Evolutionary conservation across 2,888 invertebrate species (phyloP), one percentile per base, ranked within the genome.

Genomic region (Cyclophora albipunctata): DNA sequence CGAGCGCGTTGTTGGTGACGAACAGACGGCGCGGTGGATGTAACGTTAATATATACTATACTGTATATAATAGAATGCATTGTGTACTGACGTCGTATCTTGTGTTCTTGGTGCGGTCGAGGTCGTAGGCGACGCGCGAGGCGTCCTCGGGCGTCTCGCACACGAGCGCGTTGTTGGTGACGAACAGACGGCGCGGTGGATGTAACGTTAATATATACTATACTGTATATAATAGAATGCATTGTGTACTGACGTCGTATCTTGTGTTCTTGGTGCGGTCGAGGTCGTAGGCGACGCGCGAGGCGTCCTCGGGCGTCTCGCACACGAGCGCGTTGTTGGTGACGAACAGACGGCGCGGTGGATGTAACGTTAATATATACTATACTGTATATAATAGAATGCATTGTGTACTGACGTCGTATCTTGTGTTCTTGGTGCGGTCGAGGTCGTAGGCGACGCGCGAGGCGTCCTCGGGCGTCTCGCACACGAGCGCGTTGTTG

Each of bases 311-410:
- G 0, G 98, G 97, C 2, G 96, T 95, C 89, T 99, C 99, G 87
- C 98, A 99, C n/a, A 99, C 98, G 33, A 99, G 90, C 46, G 99
- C 97, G 88, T 99, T 99, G 76, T 99, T 99, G 58, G 99, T 99
- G 40, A 98, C 99, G 88, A 98, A 99, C 63, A 98, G 92, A 99
- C 96, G 0, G 99, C 99, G 66, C 97, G 94, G 74, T 97, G 96
- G 69, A 99, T 98, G 69, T n/a, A n/a, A n/a, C n/a, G n/a, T n/a
- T n/a, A n/a, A n/a, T n/a, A n/a, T n/a, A n/a, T n/a, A n/a, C n/a
- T n/a, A n/a, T n/a, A n/a, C n/a, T n/a, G 20, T 20, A 20, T 20
- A 20, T 20, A 20, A 20, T 20, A 20, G 20, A 20, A 20, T 20
- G 20, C 20, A 20, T 20, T 1, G 2, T 3, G 6, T 40, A 76